Evolutionary conservation across 2,797 vertebrate genomes (phyloP).

Genomic region (Ambastaia sidthimunki): DNA sequence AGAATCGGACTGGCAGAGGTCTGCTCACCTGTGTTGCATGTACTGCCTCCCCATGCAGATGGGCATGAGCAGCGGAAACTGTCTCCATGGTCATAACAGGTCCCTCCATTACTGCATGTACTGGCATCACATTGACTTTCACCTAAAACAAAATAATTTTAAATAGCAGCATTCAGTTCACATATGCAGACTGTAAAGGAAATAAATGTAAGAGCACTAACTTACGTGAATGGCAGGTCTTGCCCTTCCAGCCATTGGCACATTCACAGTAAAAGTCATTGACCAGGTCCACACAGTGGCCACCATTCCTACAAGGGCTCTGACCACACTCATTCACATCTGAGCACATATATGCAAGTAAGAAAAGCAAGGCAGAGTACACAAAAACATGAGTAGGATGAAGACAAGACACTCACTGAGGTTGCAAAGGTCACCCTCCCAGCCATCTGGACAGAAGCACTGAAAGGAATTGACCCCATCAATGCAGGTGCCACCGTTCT

Average conservation of each 20-base stretch:
- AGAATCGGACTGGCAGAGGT: background rate
- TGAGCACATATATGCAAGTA: constrained; percentile 59
- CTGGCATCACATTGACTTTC: constrained; percentile 92
- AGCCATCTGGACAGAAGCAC: constrained; percentile 94
- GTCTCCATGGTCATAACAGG: constrained; percentile 91
- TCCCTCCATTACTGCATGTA: constrained; percentile 95
- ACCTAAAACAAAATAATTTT: constrained; percentile 68
- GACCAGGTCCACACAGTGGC: constrained; percentile 89
- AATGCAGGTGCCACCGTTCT: constrained; percentile 92
- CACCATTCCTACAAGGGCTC: constrained; percentile 93
- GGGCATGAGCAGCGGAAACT: constrained; percentile 90
- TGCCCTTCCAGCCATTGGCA: constrained; percentile 93
- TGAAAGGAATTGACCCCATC: constrained; percentile 91
- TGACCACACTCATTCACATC: constrained; percentile 93
- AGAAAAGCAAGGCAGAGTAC: background rate
- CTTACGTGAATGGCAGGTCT: constrained; percentile 98
- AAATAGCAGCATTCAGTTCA: background rate
- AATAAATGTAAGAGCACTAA: constrained; percentile 41
- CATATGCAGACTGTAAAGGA: background rate
- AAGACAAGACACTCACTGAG: constrained; percentile 82
- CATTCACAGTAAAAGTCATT: constrained; percentile 97
- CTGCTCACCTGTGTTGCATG: constrained; percentile 88
- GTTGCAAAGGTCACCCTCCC: constrained; percentile 93
- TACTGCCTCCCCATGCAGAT: constrained; percentile 89
- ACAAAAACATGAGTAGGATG: background rate